Conservation (phyloP, 2,888 invertebrate species). For the Agrochola macilenta region DNA sequence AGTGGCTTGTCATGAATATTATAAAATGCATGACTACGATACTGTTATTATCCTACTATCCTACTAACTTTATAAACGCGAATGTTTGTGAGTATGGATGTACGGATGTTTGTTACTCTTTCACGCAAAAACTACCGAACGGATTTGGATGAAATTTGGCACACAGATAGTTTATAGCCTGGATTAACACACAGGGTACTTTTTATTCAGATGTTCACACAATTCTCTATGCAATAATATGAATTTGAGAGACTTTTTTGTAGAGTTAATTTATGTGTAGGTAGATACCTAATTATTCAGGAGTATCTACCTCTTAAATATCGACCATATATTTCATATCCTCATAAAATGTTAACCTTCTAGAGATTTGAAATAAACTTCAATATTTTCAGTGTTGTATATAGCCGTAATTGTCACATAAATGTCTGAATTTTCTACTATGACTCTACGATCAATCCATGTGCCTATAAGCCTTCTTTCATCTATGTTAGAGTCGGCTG, state of each 20-base stretch:
- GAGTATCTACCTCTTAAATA: not conserved
- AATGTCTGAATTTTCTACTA: not conserved
- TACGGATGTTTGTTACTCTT: too few species aligned
- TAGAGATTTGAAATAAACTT: not conserved
- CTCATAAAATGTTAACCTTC: not conserved
- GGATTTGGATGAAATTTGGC: too few species aligned
- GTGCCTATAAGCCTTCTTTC: not conserved
- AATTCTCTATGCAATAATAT: too few species aligned
- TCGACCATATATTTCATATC: not conserved
- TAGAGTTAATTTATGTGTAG: not conserved
- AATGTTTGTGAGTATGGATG: too few species aligned
- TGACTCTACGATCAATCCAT: not conserved
- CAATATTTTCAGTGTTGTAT: not conserved
- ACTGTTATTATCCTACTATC: not conserved
- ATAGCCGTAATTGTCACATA: not conserved
- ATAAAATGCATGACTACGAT: not conserved
- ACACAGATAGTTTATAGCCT: too few species aligned
- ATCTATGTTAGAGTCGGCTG: not conserved
- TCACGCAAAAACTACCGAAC: too few species aligned
- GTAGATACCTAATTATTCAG: not conserved
- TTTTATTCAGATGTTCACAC: too few species aligned
- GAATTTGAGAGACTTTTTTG: too few species aligned
- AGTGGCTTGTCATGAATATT: not conserved
- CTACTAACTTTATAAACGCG: too few species aligned
- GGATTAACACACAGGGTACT: too few species aligned